These are phyloP conservation scores for Agrotis clavis DNA, from an alignment of 2,888 invertebrate genomes.

Conservation along the genomic window DNA sequence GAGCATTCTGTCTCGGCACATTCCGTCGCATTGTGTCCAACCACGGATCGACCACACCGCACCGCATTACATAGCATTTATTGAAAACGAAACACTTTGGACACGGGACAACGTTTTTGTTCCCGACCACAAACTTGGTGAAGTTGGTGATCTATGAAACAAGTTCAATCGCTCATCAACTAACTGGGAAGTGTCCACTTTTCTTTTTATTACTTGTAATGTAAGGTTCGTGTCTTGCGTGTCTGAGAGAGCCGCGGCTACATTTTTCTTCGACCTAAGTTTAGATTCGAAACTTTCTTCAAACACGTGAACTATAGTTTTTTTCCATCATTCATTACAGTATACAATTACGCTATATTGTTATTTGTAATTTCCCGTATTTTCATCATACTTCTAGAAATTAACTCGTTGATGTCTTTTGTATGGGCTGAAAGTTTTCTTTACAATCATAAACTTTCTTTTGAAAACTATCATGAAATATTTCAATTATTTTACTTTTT, in stretches of 20 bases:
- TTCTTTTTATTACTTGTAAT: conserved; percentile 51
- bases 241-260: conserved; percentile 24
- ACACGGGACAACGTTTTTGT: conserved; percentile 74
- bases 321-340: conserved; percentile 12
- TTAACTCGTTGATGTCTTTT: conserved; percentile 74
- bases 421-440: conserved; percentile 42
- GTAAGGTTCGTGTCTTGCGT: conserved; percentile 35
- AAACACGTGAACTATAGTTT: conserved; percentile 22
- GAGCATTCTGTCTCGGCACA: conserved; percentile 75
- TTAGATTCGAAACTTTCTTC: conserved; percentile 41
- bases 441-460: conserved; percentile 5
- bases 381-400: background rate
- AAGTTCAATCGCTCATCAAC: conserved; percentile 51
- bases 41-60: conserved; percentile 71
- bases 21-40: conserved; percentile 79
- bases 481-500: background rate
- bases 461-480: background rate
- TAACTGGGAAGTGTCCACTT: conserved; percentile 47
- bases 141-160: conserved; percentile 69
- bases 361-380: conserved; percentile 18
- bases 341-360: conserved; percentile 6
- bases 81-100: conserved; percentile 75
- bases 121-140: conserved; percentile 47
- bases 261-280: conserved; percentile 42
- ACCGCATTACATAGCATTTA: conserved; percentile 74